A percentile compares a stretch with the other conserved stretches of the same genome.
Conservation (phyloP, 2,113 vertebrate genomes). For the Rhegmatorhina hoffmannsi region DNA sequence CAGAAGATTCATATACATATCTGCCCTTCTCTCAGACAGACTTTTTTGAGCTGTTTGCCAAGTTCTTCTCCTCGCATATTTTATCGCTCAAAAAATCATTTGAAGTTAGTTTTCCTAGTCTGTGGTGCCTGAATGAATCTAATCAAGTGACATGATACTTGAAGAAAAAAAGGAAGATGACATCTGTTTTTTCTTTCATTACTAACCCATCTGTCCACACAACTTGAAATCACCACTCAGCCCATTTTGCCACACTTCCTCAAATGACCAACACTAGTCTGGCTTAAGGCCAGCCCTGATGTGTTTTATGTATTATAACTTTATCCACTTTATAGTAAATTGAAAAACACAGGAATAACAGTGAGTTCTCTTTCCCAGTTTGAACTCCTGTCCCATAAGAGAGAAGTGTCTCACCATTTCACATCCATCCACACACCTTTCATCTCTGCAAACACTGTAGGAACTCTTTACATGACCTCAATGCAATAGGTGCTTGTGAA, state of each 20-base stretch:
- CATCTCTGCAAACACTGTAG: neutral
- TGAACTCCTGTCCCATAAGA: neutral
- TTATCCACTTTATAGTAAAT: neutral
- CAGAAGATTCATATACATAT: neutral
- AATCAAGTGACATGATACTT: rapidly evolving
- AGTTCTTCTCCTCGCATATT: neutral
- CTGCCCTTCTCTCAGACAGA: neutral
- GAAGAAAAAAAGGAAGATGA: neutral
- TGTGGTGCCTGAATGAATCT: neutral
- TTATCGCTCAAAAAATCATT: neutral
- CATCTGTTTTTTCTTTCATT: neutral
- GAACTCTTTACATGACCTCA: neutral
- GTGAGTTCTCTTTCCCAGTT: neutral
- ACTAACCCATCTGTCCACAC: neutral
- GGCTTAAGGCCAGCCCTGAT: neutral
- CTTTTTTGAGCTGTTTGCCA: neutral
- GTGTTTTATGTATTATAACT: neutral
- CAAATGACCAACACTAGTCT: neutral
- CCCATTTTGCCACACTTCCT: neutral
- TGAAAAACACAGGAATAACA: neutral
- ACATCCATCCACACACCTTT: neutral
- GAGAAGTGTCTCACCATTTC: neutral
- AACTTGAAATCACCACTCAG: neutral
- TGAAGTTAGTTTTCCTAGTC: neutral
- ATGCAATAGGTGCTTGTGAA: neutral